Evolutionary conservation across 2,888 invertebrate genomes (phyloP), one percentile per base, ranked within the genome.

Genomic region (Horisme vitalbata): DNA sequence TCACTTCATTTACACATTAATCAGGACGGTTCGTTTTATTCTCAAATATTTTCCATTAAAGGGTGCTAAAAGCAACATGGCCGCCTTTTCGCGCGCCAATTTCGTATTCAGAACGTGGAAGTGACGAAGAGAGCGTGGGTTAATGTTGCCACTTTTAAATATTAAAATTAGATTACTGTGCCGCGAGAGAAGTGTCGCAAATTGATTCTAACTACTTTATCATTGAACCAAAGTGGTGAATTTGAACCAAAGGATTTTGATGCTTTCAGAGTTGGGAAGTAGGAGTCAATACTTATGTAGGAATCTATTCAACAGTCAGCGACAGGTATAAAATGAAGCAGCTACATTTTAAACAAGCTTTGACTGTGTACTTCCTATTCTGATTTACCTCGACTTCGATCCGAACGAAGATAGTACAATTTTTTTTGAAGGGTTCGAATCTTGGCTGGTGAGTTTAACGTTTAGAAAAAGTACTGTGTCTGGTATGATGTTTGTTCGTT

Each of bases 51-150:
- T 70, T 74, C 75, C 75, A 77, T 82, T 83, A 87, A 84, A 84
- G 83, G 83, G 80, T 79, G 79, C 73, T 84, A 83, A 84, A 82
- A 85, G 82, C 83, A 85, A 81, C 55, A 86, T 83, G 83, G 84
- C 83, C 60, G 77, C 72, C 75, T 72, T 71, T 78, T 71, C 71
- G 71, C 68, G 68, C 72, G 66, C 60, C 78, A 71, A 85, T 81
- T 87, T 84, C 52, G 78, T 78, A 87, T 88, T 83, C 88, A 77
- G 67, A 79, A 72, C 84, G 72, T 69, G 78, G 71, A 66, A 47
- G 36, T 41, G 68, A 63, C 77, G 75, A 69, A 68, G 75, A 72
- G 72, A 70, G 77, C 72, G 70, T 64, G 65, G 73, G 72, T 33
- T 48, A 79, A 81, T 81, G 81, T 79, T 75, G 77, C 52, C 77